Base-by-base conservation (phyloP, 2,888 invertebrate genomes). In the Xestia rhomboidea region DNA sequence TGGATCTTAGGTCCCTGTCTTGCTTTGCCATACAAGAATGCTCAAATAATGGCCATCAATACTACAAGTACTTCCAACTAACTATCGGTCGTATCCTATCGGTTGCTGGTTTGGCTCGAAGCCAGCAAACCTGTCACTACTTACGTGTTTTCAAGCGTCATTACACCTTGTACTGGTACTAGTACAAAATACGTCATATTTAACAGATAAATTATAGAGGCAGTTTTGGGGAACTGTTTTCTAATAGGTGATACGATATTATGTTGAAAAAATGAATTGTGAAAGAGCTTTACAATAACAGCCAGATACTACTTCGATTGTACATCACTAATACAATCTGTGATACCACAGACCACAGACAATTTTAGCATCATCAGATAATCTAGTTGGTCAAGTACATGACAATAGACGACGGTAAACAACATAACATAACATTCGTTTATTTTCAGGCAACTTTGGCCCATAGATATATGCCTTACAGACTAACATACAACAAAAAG, bases 121-220 rank as follows among this genome's bases (percentile, higher is more conserved):
- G 67, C 85, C 82, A 83, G 67, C 24, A 30, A 41, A 73, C 7
- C 66, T 68, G 81, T 72, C 66, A 84, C 21, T 72, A 46, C 66
- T 81, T 54, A 70, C 72, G 60, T 71, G 62, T 70, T 83, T 84
- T 83, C 70, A 84, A 73, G 63, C 81, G 51, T 85, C 76, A 81
- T 85, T 73, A 76, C 81, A 68, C 60, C 60, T 64, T 68, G 46
- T 68, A 70, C 57, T 68, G 73, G 74, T 68, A 83, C 38, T 24
- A 8, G 49, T 66, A 34, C 18, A 60, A 60, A 49, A 15, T 51
- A 69, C 54, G 46, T 72, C 46, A 60, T 51, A 24, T 54, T 74
- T 24, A 41, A 51, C 41, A n/a, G 11, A 49, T n/a, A 30, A n/a
- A 1, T 68, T 30, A 15, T 15, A 15, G n/a, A 49, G 1, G 6